Percentiles rank a stretch among this genome's conserved stretches.
These are phyloP conservation scores for Melopsittacus undulatus DNA, from an alignment of 2,797 vertebrate species.

Conservation along the genomic window DNA sequence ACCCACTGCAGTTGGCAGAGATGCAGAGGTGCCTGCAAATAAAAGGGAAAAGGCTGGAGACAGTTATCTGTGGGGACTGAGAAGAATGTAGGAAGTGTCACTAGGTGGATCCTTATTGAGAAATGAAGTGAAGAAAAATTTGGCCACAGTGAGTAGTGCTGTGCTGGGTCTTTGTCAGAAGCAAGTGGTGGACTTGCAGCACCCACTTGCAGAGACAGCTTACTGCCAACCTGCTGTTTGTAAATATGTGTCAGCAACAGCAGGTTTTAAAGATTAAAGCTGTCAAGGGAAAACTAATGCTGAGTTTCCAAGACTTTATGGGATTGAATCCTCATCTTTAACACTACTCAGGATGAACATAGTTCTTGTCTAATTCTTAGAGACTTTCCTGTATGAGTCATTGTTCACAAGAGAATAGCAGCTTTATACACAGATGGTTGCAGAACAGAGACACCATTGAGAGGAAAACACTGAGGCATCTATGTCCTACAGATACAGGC, in stretches of 20 bases:
- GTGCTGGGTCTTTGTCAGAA: background rate
- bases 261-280: conserved; percentile 38
- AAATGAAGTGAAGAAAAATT: background rate
- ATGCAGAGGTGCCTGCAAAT: background rate
- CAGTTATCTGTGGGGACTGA: background rate
- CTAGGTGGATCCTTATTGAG: background rate
- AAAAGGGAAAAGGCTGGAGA: background rate
- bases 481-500: conserved; percentile 54
- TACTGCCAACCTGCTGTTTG: conserved; percentile 2
- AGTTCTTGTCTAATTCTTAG: conserved; percentile 68
- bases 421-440: conserved; percentile 83
- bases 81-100: background rate
- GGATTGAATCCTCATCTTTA: conserved; percentile 37
- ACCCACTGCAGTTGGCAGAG: background rate
- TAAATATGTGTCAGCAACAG: background rate
- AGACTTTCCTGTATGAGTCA: conserved; percentile 78
- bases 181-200: background rate
- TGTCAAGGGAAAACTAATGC: conserved; percentile 34
- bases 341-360: conserved; percentile 75
- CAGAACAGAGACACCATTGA: conserved; percentile 82
- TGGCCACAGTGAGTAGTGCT: background rate
- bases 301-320: conserved; percentile 49
- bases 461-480: conserved; percentile 76
- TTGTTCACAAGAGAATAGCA: conserved; percentile 81
- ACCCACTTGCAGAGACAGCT: background rate